phyloP scores from a whole-genome alignment of 2,888 invertebrate species.

The Hirudinaria manillensis region DNA sequence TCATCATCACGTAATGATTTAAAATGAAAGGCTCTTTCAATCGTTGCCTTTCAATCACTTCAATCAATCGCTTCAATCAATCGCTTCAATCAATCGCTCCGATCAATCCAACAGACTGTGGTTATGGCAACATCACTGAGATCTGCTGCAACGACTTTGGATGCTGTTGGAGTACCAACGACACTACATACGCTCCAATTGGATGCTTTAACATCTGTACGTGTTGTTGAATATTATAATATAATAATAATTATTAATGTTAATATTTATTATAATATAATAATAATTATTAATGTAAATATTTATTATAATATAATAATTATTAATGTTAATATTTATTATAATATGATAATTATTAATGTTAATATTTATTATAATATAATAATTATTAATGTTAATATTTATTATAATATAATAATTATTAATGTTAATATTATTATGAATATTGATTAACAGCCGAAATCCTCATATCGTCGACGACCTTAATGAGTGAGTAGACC shows the following conservation, averaged over 20 bases:
- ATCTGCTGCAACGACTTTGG: conserved; percentile 29
- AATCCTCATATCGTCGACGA: conserved; percentile 15
- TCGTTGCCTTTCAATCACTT: too few relatives aligned
- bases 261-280: neutral
- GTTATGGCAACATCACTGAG: conserved; percentile 27
- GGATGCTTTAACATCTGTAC: conserved; percentile 26
- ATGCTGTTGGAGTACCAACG: conserved; percentile 28
- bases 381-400: neutral
- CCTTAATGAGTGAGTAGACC: conserved; percentile 20
- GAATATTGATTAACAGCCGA: conserved; percentile 3
- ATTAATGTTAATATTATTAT: neutral
- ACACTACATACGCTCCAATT: conserved; percentile 18
- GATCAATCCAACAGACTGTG: conserved; percentile 23
- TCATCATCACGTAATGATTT: too few relatives aligned
- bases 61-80: too few relatives aligned
- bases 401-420: conserved; percentile 12
- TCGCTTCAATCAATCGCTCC: too few relatives aligned
- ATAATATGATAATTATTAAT: neutral
- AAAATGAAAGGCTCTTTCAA: too few relatives aligned
- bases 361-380: too few relatives aligned
- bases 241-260: neutral
- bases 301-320: conserved; percentile 8
- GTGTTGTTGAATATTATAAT: neutral
- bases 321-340: neutral
- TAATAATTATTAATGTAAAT: neutral